Evolutionary conservation across 2,888 invertebrate species (phyloP).

Genomic region (Volucella inflata): DNA sequence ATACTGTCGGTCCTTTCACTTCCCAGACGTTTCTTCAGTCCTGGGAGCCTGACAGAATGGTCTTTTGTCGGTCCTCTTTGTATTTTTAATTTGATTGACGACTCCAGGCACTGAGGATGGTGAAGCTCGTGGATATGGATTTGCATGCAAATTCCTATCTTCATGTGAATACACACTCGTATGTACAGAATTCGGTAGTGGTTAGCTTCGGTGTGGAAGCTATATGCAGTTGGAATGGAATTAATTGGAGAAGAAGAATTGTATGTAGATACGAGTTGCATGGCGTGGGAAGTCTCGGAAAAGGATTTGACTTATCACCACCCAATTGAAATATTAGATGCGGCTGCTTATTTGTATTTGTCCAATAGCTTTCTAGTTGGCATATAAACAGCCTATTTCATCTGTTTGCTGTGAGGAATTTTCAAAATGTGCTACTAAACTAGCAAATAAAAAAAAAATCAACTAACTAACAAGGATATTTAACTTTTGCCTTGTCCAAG

Average conservation of each 20-base stretch:
- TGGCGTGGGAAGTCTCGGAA: conserved; percentile 1
- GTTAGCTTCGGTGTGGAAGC: too few relatives aligned
- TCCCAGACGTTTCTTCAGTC: neutral
- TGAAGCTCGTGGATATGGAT: conserved; percentile 13
- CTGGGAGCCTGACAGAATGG: neutral
- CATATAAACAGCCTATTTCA: too few relatives aligned
- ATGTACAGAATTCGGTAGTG: neutral
- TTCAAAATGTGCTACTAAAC: too few relatives aligned
- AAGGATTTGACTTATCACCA: conserved; percentile 60
- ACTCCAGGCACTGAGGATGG: conserved; percentile 39
- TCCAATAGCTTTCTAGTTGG: too few relatives aligned
- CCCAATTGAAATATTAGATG: conserved; percentile 57
- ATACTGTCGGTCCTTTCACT: conserved; percentile 30
- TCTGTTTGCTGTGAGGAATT: too few relatives aligned
- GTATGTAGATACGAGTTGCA: too few relatives aligned
- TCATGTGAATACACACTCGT: neutral
- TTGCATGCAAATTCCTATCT: conserved; percentile 48
- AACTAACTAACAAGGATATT: too few relatives aligned
- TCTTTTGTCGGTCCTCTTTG: conserved; percentile 41
- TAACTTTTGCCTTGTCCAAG: too few relatives aligned
- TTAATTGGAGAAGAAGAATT: too few relatives aligned
- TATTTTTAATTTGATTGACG: conserved; percentile 71
- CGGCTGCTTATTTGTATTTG: conserved; percentile 65
- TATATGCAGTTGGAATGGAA: too few relatives aligned
- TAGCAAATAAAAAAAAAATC: too few relatives aligned